Evolutionary conservation across 1,140 invertebrate genomes (phyloP).

Genomic region (Neotoxoptera formosana): DNA sequence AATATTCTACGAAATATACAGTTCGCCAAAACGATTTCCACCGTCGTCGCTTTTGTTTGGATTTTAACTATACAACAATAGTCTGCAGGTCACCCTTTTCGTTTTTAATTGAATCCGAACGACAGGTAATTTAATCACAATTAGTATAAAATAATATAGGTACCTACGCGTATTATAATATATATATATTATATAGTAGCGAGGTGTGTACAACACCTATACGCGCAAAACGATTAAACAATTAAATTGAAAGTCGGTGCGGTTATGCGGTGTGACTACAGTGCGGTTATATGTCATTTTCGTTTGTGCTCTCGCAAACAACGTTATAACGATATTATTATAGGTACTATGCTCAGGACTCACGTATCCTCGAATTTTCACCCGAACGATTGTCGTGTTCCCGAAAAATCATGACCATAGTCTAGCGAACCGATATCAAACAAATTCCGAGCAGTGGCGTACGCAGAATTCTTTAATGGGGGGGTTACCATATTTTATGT

Average conservation of each 20-base stretch:
- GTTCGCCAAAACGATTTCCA: not conserved
- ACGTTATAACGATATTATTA: not conserved
- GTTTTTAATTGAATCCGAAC: slow-evolving; percentile 25
- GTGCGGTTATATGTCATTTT: not conserved
- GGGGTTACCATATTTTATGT: too few relatives aligned
- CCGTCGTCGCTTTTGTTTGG: not conserved
- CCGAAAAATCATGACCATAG: not conserved
- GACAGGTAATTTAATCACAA: slow-evolving; percentile 28
- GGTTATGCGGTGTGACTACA: not conserved
- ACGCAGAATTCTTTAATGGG: too few relatives aligned
- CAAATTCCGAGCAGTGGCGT: too few relatives aligned
- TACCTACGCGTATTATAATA: not conserved
- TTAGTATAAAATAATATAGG: not conserved
- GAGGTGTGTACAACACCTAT: not conserved
- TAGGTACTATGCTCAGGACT: not conserved
- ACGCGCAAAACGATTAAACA: not conserved
- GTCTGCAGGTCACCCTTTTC: not conserved
- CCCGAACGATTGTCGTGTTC: not conserved
- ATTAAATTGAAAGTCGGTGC: not conserved
- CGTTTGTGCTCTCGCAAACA: not conserved
- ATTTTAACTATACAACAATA: slow-evolving; percentile 6
- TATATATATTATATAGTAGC: too few relatives aligned
- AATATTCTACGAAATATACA: not conserved
- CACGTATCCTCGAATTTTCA: accelerated
- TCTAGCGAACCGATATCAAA: not conserved